phyloP scores from a whole-genome alignment of 2,888 invertebrate species.

The Acanthococcus lagerstroemiae region DNA sequence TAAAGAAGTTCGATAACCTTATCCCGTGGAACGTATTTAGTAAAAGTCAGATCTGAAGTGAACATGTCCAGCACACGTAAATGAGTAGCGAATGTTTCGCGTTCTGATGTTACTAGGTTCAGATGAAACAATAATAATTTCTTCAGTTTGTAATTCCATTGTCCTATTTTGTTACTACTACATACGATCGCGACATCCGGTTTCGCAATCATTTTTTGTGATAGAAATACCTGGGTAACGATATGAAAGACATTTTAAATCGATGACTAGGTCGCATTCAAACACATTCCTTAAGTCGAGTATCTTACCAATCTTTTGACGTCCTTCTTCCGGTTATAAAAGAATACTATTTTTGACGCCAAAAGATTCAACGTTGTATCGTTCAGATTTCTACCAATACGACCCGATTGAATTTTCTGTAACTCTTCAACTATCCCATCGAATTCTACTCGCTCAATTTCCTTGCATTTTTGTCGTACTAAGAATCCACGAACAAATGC shows the following conservation, averaged over 20 bases:
- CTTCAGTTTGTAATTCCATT: constrained; percentile 44
- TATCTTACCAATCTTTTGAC: constrained; percentile 32
- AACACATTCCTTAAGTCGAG: too few species aligned
- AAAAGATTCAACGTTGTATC: constrained; percentile 35
- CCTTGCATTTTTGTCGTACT: constrained; percentile 55
- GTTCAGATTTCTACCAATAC: neutral
- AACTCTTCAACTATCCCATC: constrained; percentile 44
- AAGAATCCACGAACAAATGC: constrained; percentile 68
- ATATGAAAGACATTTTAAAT: neutral
- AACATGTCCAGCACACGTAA: constrained; percentile 70
- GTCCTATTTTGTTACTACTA: constrained; percentile 39
- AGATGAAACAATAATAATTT: constrained; percentile 37
- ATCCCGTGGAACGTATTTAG: constrained; percentile 1
- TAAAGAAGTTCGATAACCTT: constrained; percentile 10
- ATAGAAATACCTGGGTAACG: constrained; percentile 27
- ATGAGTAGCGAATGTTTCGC: constrained; percentile 56
- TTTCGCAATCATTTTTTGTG: constrained; percentile 31
- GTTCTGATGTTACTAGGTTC: constrained; percentile 34
- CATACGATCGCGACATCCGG: constrained; percentile 14
- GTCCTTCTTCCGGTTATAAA: constrained; percentile 30
- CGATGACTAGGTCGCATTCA: too few species aligned
- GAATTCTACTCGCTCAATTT: constrained; percentile 56
- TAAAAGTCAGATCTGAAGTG: constrained; percentile 45
- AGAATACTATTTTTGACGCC: constrained; percentile 35
- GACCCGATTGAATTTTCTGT: neutral